Base-by-base conservation (phyloP, 1,140 invertebrate species). In the Anastatus disparis region DNA sequence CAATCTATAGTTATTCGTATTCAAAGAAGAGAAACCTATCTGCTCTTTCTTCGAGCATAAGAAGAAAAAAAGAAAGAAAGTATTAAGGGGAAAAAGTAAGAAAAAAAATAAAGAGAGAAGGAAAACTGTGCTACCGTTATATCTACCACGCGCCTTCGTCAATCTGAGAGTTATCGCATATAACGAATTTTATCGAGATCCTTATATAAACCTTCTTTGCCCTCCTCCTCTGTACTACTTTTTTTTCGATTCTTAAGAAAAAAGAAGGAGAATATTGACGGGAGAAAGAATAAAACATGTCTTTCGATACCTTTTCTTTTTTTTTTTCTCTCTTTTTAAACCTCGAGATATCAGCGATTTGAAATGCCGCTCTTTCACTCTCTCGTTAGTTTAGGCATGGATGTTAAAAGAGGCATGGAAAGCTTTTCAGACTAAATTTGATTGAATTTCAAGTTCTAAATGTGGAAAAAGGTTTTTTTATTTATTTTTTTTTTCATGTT, bases 1-100 rank as follows among this genome's bases (percentile, higher is more conserved):
- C 55, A 55, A 70, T 70, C 38, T 70, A 50, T 48, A 70, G 48
- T 70, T 70, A 70, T 70, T 62, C 59, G 59, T 46, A 70, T 70
- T 70, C 58, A 70, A 70, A 53, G 35, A 22, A 55, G 59, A 40
- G n/a, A 35, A 62, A 62, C 22, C 40, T 26, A 44, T 35, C 53
- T 58, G 13, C 38, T 13, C 58, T 27, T 29, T 67, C 24, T 24
- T 13, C 44, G 46, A 31, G 46, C 13, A 50, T 9, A 44, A 24
- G 27, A 31, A 38, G 46, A 4, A 38, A 38, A 17, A 31, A 35
- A 58, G 27, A 2, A 24, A 44, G 15, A 55, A 24, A 44, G 24
- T 29, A 44, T 13, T 29, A 17, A 13, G 2, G 38, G 7, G 17
- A 55, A 35, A 15, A n/a, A 4, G 8, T 24, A 0, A 40, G 46